Evolutionary conservation across 2,113 vertebrate genomes (phyloP), one percentile per base, ranked within the genome.

Genomic region (Lates calcarifer): DNA sequence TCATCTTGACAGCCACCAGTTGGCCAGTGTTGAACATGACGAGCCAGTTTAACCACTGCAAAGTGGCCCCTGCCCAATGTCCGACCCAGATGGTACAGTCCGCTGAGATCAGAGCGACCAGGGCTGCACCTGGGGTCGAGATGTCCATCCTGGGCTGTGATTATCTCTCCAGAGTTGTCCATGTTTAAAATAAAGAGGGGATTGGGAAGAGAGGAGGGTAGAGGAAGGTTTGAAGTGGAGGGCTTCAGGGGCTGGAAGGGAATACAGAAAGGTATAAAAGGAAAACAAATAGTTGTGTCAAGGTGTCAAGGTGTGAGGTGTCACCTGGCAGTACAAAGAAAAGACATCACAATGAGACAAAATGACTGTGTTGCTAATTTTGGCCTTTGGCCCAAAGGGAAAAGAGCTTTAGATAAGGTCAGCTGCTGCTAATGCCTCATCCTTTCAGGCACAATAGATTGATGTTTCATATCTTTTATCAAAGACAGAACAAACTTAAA

Each of bases 11-110:
- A 0, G 97, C 97, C 82, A 97, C 96, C 13, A 95, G 92, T 83
- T 97, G 95, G 20, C 96, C 95, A 0, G 97, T 96, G 94, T 94
- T 95, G 78, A 97, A 97, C 93, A 0, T 97, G 96, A 9, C 96
- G 95, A 0, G 95, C 97, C 86, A 97, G 93, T 83, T 96, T 96
- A 81, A 97, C 97, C 85, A 97, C 96, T 0, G 96, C 97, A 0
- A 96, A 97, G 92, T 97, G 97, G 1, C 97, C 97, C 85, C 96
- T 94, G 63, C 97, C 97, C 90, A 97, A 87, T 0, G 96, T 97
- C 63, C 96, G 95, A 67, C 96, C 96, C 92, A 97, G 93, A 73
- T 96, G 95, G 0, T 97, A 97, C 9, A 97, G 93, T 43, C 96
- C 96, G 0, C 82, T 92, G 94, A 97, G 43, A 93, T 97, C 92